Percentiles rank a stretch among this genome's conserved stretches.
Evolutionary conservation across 2,888 invertebrate genomes (phyloP).

Genomic region (Nymphalis c-album): DNA sequence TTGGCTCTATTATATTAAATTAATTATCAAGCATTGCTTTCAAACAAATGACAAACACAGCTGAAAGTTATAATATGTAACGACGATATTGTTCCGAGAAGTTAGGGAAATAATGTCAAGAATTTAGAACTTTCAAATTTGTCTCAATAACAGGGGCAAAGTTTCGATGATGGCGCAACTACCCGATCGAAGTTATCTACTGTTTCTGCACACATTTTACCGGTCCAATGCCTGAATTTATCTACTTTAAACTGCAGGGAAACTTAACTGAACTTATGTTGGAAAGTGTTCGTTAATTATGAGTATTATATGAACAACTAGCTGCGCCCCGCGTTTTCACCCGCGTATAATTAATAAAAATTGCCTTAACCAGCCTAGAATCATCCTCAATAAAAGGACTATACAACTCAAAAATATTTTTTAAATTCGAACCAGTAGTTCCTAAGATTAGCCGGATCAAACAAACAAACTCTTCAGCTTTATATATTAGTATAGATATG

Average conservation of each 20-base stretch:
- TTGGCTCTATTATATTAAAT: neutral
- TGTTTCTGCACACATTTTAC: conserved; percentile 4
- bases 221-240: neutral
- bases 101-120: conserved; percentile 35
- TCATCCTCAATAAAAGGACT: too few relatives aligned
- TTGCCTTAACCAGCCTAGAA: too few relatives aligned
- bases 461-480: too few relatives aligned
- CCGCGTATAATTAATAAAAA: too few relatives aligned
- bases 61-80: conserved; percentile 8
- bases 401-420: too few relatives aligned
- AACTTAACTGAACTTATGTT: conserved; percentile 11
- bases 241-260: neutral
- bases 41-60: conserved; percentile 3
- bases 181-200: conserved; percentile 7
- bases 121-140: conserved; percentile 39
- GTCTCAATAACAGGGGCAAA: conserved; percentile 40
- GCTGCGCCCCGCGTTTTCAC: too few relatives aligned
- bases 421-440: too few relatives aligned
- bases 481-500: too few relatives aligned
- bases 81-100: conserved; percentile 2
- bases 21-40: neutral
- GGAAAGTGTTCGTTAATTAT: neutral
- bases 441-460: too few relatives aligned
- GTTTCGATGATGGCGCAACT: conserved; percentile 31
- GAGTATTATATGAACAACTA: neutral